Conservation (phyloP, 2,888 invertebrate species). For the Ypsolopha scabrella region DNA sequence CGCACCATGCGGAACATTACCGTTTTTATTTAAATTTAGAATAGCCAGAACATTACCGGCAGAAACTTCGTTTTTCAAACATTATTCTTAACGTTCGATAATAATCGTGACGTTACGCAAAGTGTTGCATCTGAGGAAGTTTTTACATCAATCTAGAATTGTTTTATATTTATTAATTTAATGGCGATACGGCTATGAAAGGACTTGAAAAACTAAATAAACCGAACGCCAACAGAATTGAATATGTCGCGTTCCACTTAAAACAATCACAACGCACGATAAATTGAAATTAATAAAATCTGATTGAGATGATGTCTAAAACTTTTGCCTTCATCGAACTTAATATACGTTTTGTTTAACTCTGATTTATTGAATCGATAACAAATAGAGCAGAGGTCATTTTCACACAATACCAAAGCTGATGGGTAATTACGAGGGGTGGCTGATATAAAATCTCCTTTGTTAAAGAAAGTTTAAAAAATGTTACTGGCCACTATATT, state of each 20-base stretch:
- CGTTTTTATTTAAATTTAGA: constrained; percentile 59
- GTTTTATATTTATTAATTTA: no score
- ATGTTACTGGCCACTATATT: no score
- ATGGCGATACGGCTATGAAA: no score
- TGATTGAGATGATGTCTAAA: constrained; percentile 36
- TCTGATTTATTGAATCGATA: constrained; percentile 12
- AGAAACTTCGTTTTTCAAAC: constrained; percentile 9
- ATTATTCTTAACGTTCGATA: no score
- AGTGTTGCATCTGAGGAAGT: no score
- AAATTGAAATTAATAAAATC: constrained; percentile 58
- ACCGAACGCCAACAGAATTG: constrained; percentile 33
- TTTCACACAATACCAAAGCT: constrained; percentile 45
- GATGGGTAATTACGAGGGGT: constrained; percentile 30
- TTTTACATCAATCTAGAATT: no score
- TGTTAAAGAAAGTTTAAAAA: no score
- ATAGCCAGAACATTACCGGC: constrained; percentile 19
- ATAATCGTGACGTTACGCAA: no score
- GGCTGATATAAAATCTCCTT: no score
- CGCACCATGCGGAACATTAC: constrained; percentile 58
- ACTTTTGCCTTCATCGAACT: constrained; percentile 13
- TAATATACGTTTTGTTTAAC: not conserved
- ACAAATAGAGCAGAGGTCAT: constrained; percentile 23
- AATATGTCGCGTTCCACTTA: constrained; percentile 65
- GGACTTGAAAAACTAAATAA: no score
- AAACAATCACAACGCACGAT: constrained; percentile 47